Conservation (phyloP, 1,140 invertebrate genomes). For the Eufriesea mexicana region DNA sequence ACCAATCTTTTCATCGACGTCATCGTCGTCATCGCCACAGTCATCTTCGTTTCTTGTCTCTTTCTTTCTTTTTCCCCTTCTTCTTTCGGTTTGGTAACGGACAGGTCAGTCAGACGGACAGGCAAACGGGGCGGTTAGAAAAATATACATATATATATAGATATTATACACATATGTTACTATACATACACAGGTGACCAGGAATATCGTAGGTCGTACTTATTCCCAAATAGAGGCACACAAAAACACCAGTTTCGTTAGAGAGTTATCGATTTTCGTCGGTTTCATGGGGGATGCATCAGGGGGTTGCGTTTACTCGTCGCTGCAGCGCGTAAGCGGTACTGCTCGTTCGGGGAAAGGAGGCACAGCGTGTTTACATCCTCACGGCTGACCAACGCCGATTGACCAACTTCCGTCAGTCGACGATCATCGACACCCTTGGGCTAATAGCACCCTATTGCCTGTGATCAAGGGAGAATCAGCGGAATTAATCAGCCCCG, state of each 20-base stretch:
- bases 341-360: too few relatives aligned
- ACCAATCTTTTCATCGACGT: background rate
- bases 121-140: constrained; percentile 52
- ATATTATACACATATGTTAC: constrained; percentile 55
- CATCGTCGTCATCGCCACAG: background rate
- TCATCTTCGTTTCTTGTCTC: background rate
- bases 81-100: constrained; percentile 51
- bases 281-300: background rate
- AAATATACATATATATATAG: constrained; percentile 34
- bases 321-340: background rate
- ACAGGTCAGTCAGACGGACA: constrained; percentile 73
- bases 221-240: constrained; percentile 38
- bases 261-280: constrained; percentile 14
- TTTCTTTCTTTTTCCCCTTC: background rate
- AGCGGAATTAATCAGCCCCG: too few relatives aligned
- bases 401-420: too few relatives aligned
- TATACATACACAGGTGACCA: constrained; percentile 54
- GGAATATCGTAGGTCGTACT: constrained; percentile 29
- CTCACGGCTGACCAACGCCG: too few relatives aligned
- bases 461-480: too few relatives aligned
- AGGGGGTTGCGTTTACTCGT: background rate
- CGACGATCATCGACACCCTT: too few relatives aligned
- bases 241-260: constrained; percentile 18
- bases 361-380: too few relatives aligned
- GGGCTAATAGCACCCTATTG: too few relatives aligned